Percentiles rank a stretch among this genome's conserved stretches.
phyloP scores from a whole-genome alignment of 1,140 invertebrate genomes.

The Drosophila yakuba region DNA sequence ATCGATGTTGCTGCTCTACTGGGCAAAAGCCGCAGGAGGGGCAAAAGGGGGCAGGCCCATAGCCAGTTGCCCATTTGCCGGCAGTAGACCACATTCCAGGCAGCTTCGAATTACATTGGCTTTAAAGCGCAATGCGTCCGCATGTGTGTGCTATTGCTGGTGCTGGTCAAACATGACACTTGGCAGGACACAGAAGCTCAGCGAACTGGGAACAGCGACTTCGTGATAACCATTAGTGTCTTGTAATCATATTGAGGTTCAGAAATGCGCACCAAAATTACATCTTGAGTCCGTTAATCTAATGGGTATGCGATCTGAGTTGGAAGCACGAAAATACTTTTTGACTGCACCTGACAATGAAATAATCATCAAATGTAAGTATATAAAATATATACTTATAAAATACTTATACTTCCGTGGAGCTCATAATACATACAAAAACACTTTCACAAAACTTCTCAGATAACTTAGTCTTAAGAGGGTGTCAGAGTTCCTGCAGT shows the following conservation, averaged over 20 bases:
- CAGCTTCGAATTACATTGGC: conserved; percentile 70
- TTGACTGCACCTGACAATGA: too few relatives aligned
- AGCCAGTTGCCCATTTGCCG: background rate
- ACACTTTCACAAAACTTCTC: too few relatives aligned
- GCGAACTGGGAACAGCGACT: conserved; percentile 6
- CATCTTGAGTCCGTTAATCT: too few relatives aligned
- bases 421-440: too few relatives aligned
- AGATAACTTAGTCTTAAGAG: background rate
- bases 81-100: conserved; percentile 36
- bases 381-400: too few relatives aligned
- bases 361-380: too few relatives aligned
- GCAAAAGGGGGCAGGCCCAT: background rate
- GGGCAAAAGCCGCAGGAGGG: background rate
- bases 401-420: too few relatives aligned
- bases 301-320: too few relatives aligned
- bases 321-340: too few relatives aligned
- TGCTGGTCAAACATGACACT: conserved; percentile 71
- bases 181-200: conserved; percentile 20
- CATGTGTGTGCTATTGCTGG: conserved; percentile 39
- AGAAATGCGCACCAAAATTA: background rate
- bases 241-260: background rate
- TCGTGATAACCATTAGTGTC: conserved; percentile 8
- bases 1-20: conserved; percentile 45
- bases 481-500: conserved; percentile 12
- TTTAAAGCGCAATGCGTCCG: conserved; percentile 57